Conservation (phyloP, 2,797 vertebrate genomes). For the Bufotes viridis region DNA sequence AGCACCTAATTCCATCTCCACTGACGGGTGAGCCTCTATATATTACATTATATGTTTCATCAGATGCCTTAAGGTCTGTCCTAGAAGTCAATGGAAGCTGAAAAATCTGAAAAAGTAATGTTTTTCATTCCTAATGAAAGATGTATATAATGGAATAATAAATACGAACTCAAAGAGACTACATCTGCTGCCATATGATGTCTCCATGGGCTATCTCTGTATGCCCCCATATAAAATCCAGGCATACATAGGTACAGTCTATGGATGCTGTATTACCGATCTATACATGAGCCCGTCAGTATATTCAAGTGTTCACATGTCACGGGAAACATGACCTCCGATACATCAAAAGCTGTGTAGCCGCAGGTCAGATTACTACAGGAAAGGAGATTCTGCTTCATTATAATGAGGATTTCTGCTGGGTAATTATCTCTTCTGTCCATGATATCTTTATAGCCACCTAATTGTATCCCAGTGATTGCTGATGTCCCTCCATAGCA, state of each 20-base stretch:
- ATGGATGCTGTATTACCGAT: background rate
- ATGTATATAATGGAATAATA: too few relatives aligned
- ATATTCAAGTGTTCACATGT: background rate
- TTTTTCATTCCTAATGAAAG: too few relatives aligned
- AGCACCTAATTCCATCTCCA: too few relatives aligned
- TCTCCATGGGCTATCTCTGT: too few relatives aligned
- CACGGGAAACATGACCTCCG: conserved; percentile 12
- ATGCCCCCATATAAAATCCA: too few relatives aligned
- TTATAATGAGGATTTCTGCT: background rate
- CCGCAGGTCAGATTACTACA: conserved; percentile 11
- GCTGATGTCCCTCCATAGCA: background rate
- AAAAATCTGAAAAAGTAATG: too few relatives aligned
- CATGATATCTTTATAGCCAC: background rate
- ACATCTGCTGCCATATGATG: too few relatives aligned
- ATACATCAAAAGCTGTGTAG: background rate
- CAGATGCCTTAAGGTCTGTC: too few relatives aligned
- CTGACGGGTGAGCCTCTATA: too few relatives aligned
- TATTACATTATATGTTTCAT: too few relatives aligned
- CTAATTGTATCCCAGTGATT: background rate
- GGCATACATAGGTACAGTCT: background rate
- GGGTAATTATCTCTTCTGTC: background rate
- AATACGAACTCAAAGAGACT: too few relatives aligned
- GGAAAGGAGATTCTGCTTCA: background rate
- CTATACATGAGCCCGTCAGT: background rate
- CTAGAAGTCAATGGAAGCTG: too few relatives aligned